Percentiles rank a stretch among this genome's conserved stretches.
phyloP scores from a whole-genome alignment of 2,797 vertebrate genomes.

The Acropternis orthonyx region DNA sequence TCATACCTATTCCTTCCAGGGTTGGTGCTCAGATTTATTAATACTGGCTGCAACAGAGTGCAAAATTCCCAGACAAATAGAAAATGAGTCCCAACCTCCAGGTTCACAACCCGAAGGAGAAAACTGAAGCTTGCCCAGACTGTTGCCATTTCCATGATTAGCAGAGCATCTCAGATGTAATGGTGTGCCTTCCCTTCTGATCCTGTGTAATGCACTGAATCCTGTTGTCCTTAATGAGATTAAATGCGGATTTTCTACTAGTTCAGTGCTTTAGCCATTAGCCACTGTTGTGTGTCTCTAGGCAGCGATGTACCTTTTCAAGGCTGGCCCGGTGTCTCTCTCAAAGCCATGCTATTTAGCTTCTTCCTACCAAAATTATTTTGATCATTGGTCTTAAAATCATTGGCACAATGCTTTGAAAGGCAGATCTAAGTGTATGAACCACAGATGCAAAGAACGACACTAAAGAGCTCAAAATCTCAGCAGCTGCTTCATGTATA shows the following conservation, averaged over 20 bases:
- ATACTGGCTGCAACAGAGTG: background rate
- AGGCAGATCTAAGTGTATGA: background rate
- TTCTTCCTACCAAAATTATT: background rate
- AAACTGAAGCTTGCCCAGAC: background rate
- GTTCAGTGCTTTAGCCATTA: background rate
- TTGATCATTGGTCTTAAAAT: background rate
- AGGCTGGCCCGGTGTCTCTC: background rate
- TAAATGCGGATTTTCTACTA: constrained; percentile 14
- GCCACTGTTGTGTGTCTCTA: background rate
- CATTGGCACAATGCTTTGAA: background rate
- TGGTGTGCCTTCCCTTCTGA: background rate
- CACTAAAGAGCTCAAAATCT: background rate
- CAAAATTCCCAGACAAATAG: background rate
- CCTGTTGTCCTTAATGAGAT: constrained; percentile 9
- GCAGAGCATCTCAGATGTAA: background rate
- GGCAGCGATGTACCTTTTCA: background rate
- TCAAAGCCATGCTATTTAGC: background rate
- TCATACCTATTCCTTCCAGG: background rate
- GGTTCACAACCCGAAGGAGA: background rate
- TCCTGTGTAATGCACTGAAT: background rate
- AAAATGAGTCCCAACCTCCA: background rate
- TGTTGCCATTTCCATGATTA: background rate
- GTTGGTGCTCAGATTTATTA: background rate
- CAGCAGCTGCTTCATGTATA: background rate
- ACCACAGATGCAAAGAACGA: background rate